Percentiles rank a stretch among this genome's conserved stretches.
These are phyloP conservation scores for Betta splendens DNA, from an alignment of 2,797 vertebrate genomes.

Conservation along the genomic window DNA sequence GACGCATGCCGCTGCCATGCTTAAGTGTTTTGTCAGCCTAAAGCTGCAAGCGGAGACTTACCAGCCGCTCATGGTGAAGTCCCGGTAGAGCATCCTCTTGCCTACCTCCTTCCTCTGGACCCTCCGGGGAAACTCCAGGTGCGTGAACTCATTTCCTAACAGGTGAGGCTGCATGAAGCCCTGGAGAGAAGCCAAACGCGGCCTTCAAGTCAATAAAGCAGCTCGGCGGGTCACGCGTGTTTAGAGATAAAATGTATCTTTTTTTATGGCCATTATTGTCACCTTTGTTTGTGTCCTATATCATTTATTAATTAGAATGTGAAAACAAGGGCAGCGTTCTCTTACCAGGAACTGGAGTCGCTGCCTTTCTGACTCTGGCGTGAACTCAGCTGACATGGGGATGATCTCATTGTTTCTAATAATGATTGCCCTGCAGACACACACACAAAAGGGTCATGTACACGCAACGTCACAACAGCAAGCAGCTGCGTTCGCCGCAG, in stretches of 20 bases:
- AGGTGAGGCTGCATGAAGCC: conserved; percentile 96
- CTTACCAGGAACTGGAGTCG: conserved; percentile 95
- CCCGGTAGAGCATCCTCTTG: conserved; percentile 95
- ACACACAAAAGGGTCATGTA: not conserved
- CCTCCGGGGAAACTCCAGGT: conserved; percentile 96
- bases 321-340: no score
- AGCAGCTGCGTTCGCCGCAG: not conserved
- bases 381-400: conserved; percentile 95
- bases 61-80: conserved; percentile 98
- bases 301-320: no score
- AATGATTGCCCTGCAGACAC: conserved; percentile 89
- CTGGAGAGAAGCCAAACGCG: conserved; percentile 68
- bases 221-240: conserved; percentile 10
- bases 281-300: no score
- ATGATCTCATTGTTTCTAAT: conserved; percentile 91
- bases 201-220: conserved; percentile 16
- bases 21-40: conserved; percentile 1
- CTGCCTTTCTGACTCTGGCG: conserved; percentile 93
- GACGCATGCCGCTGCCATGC: conserved; percentile 1
- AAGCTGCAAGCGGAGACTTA: conserved; percentile 67
- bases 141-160: conserved; percentile 96
- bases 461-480: not conserved
- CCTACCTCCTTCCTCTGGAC: conserved; percentile 96
- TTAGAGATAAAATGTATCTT: conserved; percentile 14
- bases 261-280: not conserved